phyloP scores from a whole-genome alignment of 2,888 invertebrate genomes.

The Drosophila quinaria region DNA sequence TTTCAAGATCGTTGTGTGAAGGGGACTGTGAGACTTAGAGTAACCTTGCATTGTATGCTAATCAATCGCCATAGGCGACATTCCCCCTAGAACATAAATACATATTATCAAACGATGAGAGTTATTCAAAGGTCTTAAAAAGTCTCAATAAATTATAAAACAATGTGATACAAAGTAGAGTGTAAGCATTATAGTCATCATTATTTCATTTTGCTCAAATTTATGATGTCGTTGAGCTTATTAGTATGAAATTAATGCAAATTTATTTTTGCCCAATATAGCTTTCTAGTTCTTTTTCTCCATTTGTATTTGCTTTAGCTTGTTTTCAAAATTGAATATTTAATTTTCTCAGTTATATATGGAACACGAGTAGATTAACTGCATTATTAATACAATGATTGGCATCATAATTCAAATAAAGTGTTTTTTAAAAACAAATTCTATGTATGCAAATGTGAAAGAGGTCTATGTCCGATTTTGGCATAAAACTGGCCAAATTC shows the following conservation, averaged over 20 bases:
- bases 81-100: conserved; percentile 37
- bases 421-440: conserved; percentile 9
- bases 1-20: conserved; percentile 32
- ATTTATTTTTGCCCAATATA: conserved; percentile 12
- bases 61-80: conserved; percentile 6
- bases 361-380: conserved; percentile 2
- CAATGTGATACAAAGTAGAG: conserved; percentile 1
- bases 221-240: conserved; percentile 32
- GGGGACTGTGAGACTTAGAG: conserved; percentile 20
- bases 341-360: background rate
- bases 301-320: background rate
- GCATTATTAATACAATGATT: conserved; percentile 12
- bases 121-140: conserved; percentile 27
- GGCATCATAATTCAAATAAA: conserved; percentile 28
- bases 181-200: conserved; percentile 1
- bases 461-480: conserved; percentile 12
- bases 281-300: background rate
- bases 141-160: conserved; percentile 5
- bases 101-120: conserved; percentile 1
- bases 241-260: conserved; percentile 48
- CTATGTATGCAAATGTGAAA: conserved; percentile 12
- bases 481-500: conserved; percentile 14
- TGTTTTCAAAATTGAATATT: conserved; percentile 8
- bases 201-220: background rate
- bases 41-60: conserved; percentile 71